Percentiles rank a stretch among this genome's conserved stretches.
phyloP scores from a whole-genome alignment of 2,113 vertebrate genomes.

The Hemicordylus capensis region DNA sequence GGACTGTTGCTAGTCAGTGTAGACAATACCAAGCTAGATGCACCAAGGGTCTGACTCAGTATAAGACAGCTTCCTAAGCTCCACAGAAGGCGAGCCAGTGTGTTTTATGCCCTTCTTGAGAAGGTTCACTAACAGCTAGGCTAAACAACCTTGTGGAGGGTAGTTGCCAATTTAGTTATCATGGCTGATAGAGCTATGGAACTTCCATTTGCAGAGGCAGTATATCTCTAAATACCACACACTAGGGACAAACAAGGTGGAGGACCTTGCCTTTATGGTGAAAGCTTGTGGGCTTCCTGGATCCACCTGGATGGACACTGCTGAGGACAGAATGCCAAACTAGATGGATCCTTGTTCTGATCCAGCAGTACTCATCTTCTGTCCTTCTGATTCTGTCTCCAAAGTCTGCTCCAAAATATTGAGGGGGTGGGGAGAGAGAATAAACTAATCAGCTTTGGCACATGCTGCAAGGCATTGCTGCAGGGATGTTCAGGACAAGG shows the following conservation, averaged over 20 bases:
- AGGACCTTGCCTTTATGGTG: background rate
- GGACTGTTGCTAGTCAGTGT: no score
- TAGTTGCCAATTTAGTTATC: no score
- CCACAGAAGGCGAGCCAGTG: no score
- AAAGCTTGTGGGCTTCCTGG: background rate
- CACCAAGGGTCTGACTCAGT: no score
- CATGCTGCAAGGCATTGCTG: background rate
- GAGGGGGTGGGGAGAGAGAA: no score
- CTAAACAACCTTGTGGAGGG: no score
- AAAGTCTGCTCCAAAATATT: background rate
- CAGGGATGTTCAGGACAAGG: background rate
- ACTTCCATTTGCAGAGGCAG: background rate
- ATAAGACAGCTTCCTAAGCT: no score
- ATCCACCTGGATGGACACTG: background rate
- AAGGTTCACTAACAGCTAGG: no score
- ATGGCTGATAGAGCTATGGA: background rate
- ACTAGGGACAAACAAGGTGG: background rate
- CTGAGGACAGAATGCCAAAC: background rate
- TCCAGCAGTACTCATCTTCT: background rate
- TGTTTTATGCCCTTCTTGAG: no score
- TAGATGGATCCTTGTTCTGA: no score
- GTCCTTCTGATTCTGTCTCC: background rate
- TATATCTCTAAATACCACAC: background rate
- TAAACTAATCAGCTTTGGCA: no score
- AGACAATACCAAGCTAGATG: no score